phyloP scores from a whole-genome alignment of 2,797 vertebrate genomes.

The Melanotaenia pygmaea region DNA sequence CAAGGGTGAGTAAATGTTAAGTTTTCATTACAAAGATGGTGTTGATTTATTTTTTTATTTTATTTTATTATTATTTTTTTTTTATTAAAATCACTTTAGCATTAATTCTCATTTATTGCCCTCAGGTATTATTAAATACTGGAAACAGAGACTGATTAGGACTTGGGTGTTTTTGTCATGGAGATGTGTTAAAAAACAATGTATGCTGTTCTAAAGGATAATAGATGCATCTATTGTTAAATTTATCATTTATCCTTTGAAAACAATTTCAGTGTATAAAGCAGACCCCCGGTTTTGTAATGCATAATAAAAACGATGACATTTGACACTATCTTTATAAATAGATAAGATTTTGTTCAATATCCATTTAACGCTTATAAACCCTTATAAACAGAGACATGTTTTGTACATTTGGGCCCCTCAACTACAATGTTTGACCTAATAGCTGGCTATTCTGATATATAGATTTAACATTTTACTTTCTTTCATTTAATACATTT shows the following conservation, averaged over 20 bases:
- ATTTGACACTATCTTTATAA: conserved; percentile 88
- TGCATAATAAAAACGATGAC: conserved; percentile 57
- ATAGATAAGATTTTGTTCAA: conserved; percentile 79
- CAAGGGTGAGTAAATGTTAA: background rate
- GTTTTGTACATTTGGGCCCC: too few species aligned
- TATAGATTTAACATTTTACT: too few species aligned
- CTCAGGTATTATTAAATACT: conserved; percentile 10
- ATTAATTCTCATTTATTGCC: conserved; percentile 33
- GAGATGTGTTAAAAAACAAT: conserved; percentile 62
- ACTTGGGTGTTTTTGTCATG: conserved; percentile 53
- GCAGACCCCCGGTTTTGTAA: conserved; percentile 87
- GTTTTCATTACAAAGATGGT: background rate
- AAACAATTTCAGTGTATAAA: conserved; percentile 77
- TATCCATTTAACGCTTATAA: too few species aligned
- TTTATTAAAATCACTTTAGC: conserved; percentile 11
- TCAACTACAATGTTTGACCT: too few species aligned
- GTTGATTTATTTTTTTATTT: background rate
- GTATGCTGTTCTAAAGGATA: conserved; percentile 62
- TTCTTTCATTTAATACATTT: too few species aligned
- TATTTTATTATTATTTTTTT: background rate
- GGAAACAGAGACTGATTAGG: conserved; percentile 55
- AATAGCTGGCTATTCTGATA: too few species aligned
- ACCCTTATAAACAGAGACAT: too few species aligned
- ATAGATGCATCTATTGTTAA: conserved; percentile 52
- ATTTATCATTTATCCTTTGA: too few species aligned